Evolutionary conservation across 2,888 invertebrate genomes (phyloP).

Genomic region (Lepidocyrtoides sp.): DNA sequence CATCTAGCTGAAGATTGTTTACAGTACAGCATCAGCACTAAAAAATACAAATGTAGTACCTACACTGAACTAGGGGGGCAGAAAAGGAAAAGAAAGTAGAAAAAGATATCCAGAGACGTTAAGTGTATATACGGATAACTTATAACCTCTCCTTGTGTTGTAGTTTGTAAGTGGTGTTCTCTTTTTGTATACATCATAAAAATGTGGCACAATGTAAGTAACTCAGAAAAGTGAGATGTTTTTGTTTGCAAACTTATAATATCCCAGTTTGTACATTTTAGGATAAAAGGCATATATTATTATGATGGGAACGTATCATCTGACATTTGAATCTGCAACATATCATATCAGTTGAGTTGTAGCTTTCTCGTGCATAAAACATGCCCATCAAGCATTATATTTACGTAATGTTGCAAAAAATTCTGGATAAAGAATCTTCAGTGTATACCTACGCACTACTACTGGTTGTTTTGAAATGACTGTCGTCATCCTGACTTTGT

Average conservation of each 20-base stretch:
- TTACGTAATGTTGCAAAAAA: conserved; percentile 63
- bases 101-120: background rate
- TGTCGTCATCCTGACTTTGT: too few relatives aligned
- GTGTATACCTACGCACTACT: background rate
- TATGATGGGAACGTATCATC: conserved; percentile 15
- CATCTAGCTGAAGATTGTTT: conserved; percentile 10
- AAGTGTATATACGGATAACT: background rate
- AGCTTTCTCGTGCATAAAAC: conserved; percentile 62
- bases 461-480: background rate
- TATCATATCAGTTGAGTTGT: conserved; percentile 29
- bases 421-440: conserved; percentile 6
- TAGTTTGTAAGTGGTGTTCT: too few relatives aligned
- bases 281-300: background rate
- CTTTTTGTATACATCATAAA: conserved; percentile 35
- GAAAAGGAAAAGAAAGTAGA: conserved; percentile 31
- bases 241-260: background rate
- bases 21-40: conserved; percentile 9
- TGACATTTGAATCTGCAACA: conserved; percentile 56
- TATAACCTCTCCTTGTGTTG: too few relatives aligned
- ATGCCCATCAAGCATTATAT: conserved; percentile 58
- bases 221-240: background rate
- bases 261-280: background rate
- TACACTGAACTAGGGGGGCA: conserved; percentile 42
- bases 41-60: conserved; percentile 66
- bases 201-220: background rate